Base-by-base conservation (phyloP, 2,888 invertebrate species). In the Zaprionus obscuricornis region DNA sequence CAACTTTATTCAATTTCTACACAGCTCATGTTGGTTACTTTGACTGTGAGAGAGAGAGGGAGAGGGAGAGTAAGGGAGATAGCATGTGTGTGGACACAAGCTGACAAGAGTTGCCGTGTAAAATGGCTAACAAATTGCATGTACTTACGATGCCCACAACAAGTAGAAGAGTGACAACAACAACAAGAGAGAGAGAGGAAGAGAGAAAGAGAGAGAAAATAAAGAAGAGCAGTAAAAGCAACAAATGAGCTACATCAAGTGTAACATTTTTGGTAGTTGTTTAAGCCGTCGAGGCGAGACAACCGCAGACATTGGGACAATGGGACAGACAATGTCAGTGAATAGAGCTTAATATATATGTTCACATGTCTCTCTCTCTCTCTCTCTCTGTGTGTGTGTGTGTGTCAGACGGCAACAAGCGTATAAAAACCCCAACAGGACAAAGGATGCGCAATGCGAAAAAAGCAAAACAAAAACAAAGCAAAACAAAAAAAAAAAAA, bases 121-220 rank as follows among this genome's bases (percentile, higher is more conserved):
- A 77, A 85, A 85, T 77, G 83, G 66, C 75, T 70, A 69, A 85
- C 85, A 77, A 77, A 77, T 82, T 77, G 85, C 83, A 60, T 64
- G 83, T 82, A 66, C 75, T 82, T 74, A 78, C 64, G 29, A 31
- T 13, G 36, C 42, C 54, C 68, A 65, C 77, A 81, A 56, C 37
- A 36, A 57, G 22, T 51, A 13, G 11, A 43, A 47, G n/a, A n/a
- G 16, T 6, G 16, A 37, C 6, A 34, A 14, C 5, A 29, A 13
- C 4, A 14, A 16, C 45, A 31, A 27, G 10, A 26, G 13, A 17
- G 31, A 17, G n/a, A 27, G 24, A 13, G 14, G 36, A 2, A 50
- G 17, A 16, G 29, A 11, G 27, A 20, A n/a, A n/a, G n/a, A n/a
- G n/a, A n/a, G n/a, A n/a, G n/a, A 36, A 16, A 39, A n/a, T n/a